phyloP scores from a whole-genome alignment of 2,888 invertebrate species.

The Oscheius sp. region DNA sequence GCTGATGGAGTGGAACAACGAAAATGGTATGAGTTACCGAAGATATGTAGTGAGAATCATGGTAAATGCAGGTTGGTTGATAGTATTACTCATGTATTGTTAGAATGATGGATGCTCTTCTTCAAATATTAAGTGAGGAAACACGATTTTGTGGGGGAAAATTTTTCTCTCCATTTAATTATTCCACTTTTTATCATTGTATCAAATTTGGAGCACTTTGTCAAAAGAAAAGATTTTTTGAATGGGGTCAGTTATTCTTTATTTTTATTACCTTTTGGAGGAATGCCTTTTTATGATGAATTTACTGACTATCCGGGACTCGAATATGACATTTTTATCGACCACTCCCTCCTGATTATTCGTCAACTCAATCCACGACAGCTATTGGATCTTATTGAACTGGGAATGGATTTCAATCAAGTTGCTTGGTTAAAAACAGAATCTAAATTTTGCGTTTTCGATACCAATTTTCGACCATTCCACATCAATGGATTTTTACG shows the following conservation, averaged over 20 bases:
- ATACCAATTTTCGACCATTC: too few species aligned
- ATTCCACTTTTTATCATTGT: not conserved
- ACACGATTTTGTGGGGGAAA: not conserved
- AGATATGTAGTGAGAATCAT: too few species aligned
- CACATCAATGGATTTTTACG: too few species aligned
- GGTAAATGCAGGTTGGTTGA: too few species aligned
- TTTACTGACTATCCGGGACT: not conserved
- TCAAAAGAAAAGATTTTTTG: not conserved
- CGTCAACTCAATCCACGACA: not conserved
- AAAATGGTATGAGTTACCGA: too few species aligned
- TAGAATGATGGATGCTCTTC: not conserved
- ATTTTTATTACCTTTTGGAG: not conserved
- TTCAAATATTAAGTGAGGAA: not conserved
- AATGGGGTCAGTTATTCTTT: not conserved
- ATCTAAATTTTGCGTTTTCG: too few species aligned
- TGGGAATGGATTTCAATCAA: slow-evolving; percentile 1
- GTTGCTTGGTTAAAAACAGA: not conserved
- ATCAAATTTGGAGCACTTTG: not conserved
- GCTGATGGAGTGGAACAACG: too few species aligned
- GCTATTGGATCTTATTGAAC: not conserved
- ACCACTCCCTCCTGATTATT: not conserved
- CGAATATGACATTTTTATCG: not conserved
- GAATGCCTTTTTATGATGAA: not conserved
- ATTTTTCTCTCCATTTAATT: not conserved
- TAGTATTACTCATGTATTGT: too few species aligned